phyloP scores from a whole-genome alignment of 1,140 invertebrate species.

The Physella acuta region DNA sequence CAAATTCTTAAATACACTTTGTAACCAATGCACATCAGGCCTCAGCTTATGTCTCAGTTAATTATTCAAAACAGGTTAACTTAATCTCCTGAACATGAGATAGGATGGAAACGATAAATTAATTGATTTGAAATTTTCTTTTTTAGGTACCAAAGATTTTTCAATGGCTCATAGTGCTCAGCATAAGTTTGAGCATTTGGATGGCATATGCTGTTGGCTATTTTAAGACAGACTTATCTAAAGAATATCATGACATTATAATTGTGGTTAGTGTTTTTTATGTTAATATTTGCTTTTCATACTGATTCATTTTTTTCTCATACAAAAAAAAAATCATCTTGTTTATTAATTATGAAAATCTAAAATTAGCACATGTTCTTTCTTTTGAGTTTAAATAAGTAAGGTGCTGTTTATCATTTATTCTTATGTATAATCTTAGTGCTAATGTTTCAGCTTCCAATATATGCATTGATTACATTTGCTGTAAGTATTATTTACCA shows the following conservation, averaged over 20 bases:
- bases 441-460: slow-evolving; percentile 8
- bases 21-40: too few relatives aligned
- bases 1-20: too few relatives aligned
- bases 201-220: neutral
- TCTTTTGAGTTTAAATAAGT: neutral
- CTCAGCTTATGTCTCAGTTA: too few relatives aligned
- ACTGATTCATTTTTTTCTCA: neutral
- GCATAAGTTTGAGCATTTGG: neutral
- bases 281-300: neutral
- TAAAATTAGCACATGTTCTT: neutral
- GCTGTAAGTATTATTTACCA: slow-evolving; percentile 5
- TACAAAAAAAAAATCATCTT: neutral
- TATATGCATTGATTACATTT: slow-evolving; percentile 11
- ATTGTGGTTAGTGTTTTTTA: slow-evolving; percentile 9
- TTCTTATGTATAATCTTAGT: neutral
- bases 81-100: too few relatives aligned
- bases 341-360: neutral
- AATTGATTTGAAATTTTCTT: neutral
- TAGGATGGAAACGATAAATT: neutral
- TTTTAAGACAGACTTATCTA: neutral
- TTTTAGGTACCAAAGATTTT: slow-evolving; percentile 3
- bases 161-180: neutral
- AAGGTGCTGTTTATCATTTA: neutral
- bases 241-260: slow-evolving; percentile 8
- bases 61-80: too few relatives aligned